Evolutionary conservation across 2,888 invertebrate genomes (phyloP), one percentile per base, ranked within the genome.

Genomic region (Euphydryas editha): DNA sequence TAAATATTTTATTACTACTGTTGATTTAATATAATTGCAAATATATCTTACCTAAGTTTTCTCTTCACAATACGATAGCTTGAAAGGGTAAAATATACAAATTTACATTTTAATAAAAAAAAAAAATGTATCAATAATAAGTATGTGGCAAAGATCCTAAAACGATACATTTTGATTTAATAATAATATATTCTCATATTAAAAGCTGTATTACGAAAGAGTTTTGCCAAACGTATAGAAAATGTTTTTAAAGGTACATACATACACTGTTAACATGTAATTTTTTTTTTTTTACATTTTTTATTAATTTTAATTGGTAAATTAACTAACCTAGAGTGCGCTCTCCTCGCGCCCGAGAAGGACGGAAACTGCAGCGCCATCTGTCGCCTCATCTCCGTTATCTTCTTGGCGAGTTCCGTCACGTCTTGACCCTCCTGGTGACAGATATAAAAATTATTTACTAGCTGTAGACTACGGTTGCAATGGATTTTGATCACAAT

Each of bases 361-460:
- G 83, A 66, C 0, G 89, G 87, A 72, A 84, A 87, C 78, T 90
- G 88, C 7, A 94, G 76, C 5, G 89, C 77, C 81, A 93, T 92
- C 73, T 94, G 94, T 1, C 94, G 90, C 59, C 95, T 94, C 61
- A 98, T 90, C 72, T 98, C 97, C 8, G 94, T 93, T 37, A 98
- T 94, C 79, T 95, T 95, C 82, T 95, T 96, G 76, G 96, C 95
- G 58, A 98, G 90, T 73, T 96, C 97, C 0, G 96, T 94, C 0
- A 97, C 97, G 75, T 98, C 98, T 63, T 95, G 96, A 0, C 98
- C 98, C 80, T 96, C 96, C 85, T 95, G 20, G 2, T 15, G 8
- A 54, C 5, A 24, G 24, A 5, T 17, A 18, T 4, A 49, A 20
- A 11, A 18, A 42, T n/a, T 10, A 17, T 13, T 24, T 44, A 39